Conservation (phyloP, 2,113 vertebrate species). For the Cyphomyrus discorhynchus region DNA sequence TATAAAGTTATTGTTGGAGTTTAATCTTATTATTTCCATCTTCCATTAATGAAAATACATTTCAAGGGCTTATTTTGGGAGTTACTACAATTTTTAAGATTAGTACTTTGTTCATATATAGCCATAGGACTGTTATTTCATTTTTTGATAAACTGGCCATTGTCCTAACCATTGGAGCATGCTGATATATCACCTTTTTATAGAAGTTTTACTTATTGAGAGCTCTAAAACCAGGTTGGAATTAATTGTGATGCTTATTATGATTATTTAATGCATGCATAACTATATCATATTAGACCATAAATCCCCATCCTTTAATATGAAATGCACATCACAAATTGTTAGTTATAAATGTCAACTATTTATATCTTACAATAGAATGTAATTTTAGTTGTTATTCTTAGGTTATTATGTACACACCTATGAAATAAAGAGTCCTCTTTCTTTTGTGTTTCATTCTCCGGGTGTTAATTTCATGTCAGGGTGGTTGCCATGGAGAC, state of each 20-base stretch:
- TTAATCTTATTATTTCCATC: conserved; percentile 8
- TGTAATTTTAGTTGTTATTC: not conserved
- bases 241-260: not conserved
- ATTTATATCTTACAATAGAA: not conserved
- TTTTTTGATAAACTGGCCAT: not conserved
- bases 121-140: too few relatives aligned
- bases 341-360: not conserved
- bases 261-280: not conserved
- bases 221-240: not conserved
- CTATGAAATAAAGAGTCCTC: not conserved
- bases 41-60: conserved; percentile 13
- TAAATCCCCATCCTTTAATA: not conserved
- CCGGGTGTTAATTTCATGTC: not conserved
- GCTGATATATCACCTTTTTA: not conserved
- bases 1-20: conserved; percentile 19
- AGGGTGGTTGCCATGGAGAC: conserved; percentile 7
- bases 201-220: not conserved
- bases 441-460: not conserved
- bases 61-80: not conserved
- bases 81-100: not conserved
- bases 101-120: not conserved
- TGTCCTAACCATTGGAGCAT: not conserved
- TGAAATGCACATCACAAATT: not conserved
- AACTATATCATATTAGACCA: not conserved
- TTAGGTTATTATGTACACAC: not conserved